A percentile compares a stretch with the other conserved stretches of the same genome.
phyloP scores from a whole-genome alignment of 2,888 invertebrate species.

The Thelaira solivaga region DNA sequence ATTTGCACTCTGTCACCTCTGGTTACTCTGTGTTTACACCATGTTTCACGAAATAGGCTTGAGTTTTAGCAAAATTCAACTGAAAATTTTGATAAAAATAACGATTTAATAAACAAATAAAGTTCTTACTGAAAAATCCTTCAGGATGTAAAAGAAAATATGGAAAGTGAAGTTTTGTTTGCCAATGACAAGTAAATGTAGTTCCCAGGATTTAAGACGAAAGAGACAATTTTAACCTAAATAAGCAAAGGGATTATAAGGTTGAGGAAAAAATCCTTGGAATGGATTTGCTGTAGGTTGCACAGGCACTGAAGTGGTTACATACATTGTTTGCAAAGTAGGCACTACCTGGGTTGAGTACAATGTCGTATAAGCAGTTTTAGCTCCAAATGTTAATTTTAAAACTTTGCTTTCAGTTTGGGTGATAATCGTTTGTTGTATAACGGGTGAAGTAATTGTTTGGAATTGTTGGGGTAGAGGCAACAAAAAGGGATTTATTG shows the following conservation, averaged over 20 bases:
- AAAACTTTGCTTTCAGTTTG: conserved; percentile 88
- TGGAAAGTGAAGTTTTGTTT: no score
- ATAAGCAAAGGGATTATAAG: conserved; percentile 86
- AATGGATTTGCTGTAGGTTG: conserved; percentile 82
- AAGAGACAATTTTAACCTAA: conserved; percentile 79
- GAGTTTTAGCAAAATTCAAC: no score
- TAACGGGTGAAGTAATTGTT: conserved; percentile 87
- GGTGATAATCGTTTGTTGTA: conserved; percentile 87
- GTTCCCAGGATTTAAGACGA: background rate
- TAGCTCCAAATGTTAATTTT: conserved; percentile 93
- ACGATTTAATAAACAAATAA: no score
- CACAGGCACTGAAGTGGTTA: conserved; percentile 87
- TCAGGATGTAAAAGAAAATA: no score
- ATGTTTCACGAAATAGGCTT: no score
- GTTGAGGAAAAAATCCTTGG: conserved; percentile 87
- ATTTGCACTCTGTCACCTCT: no score
- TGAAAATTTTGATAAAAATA: no score
- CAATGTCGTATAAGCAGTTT: conserved; percentile 91
- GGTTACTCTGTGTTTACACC: no score
- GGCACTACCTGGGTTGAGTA: conserved; percentile 90
- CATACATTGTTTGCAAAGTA: conserved; percentile 88
- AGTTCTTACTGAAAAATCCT: no score
- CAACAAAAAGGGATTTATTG: conserved; percentile 77
- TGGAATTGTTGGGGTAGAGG: conserved; percentile 83
- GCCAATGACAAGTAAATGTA: no score